Base-by-base conservation (phyloP, 1,140 invertebrate genomes). In the Manduca sexta region DNA sequence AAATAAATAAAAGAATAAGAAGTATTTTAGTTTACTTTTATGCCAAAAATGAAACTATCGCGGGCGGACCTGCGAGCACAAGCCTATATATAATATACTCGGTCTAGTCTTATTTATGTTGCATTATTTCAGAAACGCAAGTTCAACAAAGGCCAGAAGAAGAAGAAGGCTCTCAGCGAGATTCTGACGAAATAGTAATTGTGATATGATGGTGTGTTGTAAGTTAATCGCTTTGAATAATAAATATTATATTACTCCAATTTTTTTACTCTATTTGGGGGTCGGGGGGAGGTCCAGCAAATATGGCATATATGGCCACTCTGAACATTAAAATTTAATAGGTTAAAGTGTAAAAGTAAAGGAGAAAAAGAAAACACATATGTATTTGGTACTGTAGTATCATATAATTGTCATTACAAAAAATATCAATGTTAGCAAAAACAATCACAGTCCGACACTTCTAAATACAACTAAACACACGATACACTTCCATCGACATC, bases 391-490 rank as follows among this genome's bases (percentile, higher is more conserved):
- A 82, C 67, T 77, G 61, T 80, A 72, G 78, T 80, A 81, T 79
- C 69, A 66, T 83, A 74, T 77, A 82, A 69, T 81, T 82, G 77
- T 84, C 78, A 82, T 84, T 81, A 84, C 70, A 84, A 79, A 79
- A 31, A 82, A 81, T 76, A 76, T 82, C 76, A 82, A 81, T 82
- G 77, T 81, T 83, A 84, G 75, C 81, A 84, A 76, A 76, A 78
- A 84, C 76, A 84, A 84, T 84, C 81, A 84, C 81, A 84, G 81
- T 83, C 75, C 66, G 71, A 81, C 75, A 79, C 81, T 73, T 74
- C 56, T 61, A 72, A 52, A 53, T 60, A 56, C 49, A 62, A 42
- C 11, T 18, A n/a, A 30, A 45, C 18, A 15, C 7, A 33, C n/a
- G 16, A 6, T 6, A 12, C 34, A 5, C 6, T n/a, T 14, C 10